Conservation (phyloP, 2,888 invertebrate genomes). For the Lasioglossum marginatum region DNA sequence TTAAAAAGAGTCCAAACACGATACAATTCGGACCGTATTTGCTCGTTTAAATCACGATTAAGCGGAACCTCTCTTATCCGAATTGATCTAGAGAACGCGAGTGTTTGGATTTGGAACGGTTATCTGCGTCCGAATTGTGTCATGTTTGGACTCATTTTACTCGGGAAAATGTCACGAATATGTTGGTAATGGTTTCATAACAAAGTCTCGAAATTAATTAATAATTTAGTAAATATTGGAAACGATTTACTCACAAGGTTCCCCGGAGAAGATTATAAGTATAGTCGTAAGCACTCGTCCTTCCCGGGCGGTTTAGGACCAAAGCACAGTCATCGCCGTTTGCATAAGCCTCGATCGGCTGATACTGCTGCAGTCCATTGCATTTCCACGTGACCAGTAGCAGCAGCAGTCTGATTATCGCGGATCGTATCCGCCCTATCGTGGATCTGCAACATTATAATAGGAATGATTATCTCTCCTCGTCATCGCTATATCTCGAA, state of each 20-base stretch:
- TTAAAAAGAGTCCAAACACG: no score
- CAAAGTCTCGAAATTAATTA: no score
- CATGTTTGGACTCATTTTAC: no score
- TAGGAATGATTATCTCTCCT: constrained; percentile 39
- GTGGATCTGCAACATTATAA: constrained; percentile 72
- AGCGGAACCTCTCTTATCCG: no score
- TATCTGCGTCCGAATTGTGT: no score
- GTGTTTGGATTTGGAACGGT: no score
- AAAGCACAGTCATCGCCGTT: constrained; percentile 90
- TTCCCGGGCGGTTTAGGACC: constrained; percentile 90
- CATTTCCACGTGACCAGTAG: constrained; percentile 55
- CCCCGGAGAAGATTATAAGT: constrained; percentile 93
- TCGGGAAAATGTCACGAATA: no score
- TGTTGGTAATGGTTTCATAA: no score
- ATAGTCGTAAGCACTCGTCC: constrained; percentile 93
- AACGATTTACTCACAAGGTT: constrained; percentile 88
- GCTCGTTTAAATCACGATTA: no score
- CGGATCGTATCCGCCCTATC: constrained; percentile 70
- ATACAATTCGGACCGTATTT: no score
- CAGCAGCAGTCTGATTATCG: constrained; percentile 66
- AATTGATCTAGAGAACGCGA: no score
- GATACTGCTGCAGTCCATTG: constrained; percentile 76
- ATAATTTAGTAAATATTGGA: no score
- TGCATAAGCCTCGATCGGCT: constrained; percentile 76
- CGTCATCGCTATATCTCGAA: constrained; percentile 11